Evolutionary conservation across 2,888 invertebrate genomes (phyloP).

Genomic region (Halocaridina rubra): DNA sequence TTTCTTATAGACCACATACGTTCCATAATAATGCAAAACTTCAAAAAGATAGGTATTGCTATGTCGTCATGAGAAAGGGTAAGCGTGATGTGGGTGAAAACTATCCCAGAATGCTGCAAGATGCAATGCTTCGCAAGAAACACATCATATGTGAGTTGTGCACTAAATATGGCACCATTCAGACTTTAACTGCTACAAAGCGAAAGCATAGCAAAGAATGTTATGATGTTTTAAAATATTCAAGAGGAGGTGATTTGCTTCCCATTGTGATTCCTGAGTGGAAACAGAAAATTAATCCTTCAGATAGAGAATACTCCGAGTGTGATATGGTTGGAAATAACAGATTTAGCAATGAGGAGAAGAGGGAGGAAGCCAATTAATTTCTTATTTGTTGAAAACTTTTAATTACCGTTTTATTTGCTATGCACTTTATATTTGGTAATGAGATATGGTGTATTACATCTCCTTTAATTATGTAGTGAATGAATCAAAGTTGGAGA

Average conservation of each 20-base stretch:
- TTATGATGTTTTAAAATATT: slow-evolving; percentile 20
- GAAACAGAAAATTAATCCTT: no score
- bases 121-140: background rate
- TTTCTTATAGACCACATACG: slow-evolving; percentile 19
- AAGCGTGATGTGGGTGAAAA: background rate
- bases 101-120: slow-evolving; percentile 57
- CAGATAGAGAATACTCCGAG: no score
- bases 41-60: slow-evolving; percentile 33
- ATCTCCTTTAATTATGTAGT: no score
- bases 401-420: no score
- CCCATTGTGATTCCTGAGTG: slow-evolving; percentile 45
- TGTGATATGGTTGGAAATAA: no score
- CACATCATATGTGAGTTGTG: slow-evolving; percentile 49
- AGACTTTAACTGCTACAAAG: slow-evolving; percentile 51
- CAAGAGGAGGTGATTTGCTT: slow-evolving; percentile 52
- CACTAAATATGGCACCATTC: slow-evolving; percentile 36
- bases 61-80: slow-evolving; percentile 54
- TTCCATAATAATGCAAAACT: background rate
- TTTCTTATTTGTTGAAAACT: no score
- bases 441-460: no score
- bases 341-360: no score
- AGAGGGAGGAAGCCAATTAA: no score
- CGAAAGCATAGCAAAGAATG: slow-evolving; percentile 40
- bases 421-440: no score
- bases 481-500: no score